Conservation (phyloP, 2,113 vertebrate species). For the Globicephala melas region DNA sequence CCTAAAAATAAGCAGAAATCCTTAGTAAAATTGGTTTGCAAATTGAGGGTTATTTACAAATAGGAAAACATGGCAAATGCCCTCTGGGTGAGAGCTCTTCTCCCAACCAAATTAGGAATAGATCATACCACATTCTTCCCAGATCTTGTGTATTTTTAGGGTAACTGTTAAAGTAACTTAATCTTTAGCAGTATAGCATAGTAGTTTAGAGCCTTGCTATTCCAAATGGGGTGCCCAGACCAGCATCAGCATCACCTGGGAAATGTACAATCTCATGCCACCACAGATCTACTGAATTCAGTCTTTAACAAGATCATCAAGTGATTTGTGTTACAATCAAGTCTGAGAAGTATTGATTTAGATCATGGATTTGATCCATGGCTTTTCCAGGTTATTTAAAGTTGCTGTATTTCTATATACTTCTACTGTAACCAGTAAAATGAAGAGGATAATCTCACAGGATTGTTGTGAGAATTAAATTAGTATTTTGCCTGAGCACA, state of each 20-base stretch:
- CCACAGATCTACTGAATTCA: neutral
- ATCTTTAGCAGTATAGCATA: neutral
- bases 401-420: neutral
- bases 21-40: slow-evolving; percentile 29
- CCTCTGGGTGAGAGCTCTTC: neutral
- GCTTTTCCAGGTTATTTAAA: neutral
- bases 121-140: neutral
- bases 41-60: slow-evolving; percentile 11
- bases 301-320: neutral
- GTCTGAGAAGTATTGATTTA: neutral
- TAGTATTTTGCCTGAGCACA: neutral
- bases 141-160: neutral
- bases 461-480: neutral
- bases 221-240: neutral
- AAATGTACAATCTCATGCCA: neutral
- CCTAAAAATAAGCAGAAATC: slow-evolving; percentile 6
- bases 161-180: neutral
- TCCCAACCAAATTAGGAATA: neutral
- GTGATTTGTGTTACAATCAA: neutral
- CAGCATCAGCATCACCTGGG: neutral
- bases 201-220: neutral
- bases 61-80: neutral
- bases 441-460: neutral
- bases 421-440: neutral
- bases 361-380: neutral